Conservation (phyloP, 2,888 invertebrate genomes). For the Galerucella pusilla region DNA sequence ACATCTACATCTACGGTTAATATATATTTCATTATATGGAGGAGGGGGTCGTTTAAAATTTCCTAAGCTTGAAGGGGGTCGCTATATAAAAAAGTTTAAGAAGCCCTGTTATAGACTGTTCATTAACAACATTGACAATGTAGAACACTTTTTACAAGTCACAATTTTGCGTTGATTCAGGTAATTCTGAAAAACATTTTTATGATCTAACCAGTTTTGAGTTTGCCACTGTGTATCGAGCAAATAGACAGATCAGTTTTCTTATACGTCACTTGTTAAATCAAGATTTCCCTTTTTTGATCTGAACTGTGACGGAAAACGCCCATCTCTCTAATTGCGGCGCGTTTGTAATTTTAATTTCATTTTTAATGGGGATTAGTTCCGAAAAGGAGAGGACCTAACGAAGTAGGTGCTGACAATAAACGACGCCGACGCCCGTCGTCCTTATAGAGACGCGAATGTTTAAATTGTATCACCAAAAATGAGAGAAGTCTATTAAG, state of each 20-base stretch:
- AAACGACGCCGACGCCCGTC: constrained; percentile 12
- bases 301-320: constrained; percentile 43
- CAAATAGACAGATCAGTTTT: constrained; percentile 61
- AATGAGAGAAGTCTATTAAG: neutral
- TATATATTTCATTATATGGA: too few relatives aligned
- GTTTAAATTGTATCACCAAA: constrained; percentile 22
- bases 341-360: constrained; percentile 58
- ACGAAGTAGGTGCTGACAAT: constrained; percentile 36
- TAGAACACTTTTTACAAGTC: too few relatives aligned
- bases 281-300: constrained; percentile 60
- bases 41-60: too few relatives aligned
- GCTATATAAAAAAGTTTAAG: too few relatives aligned
- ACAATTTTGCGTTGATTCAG: neutral
- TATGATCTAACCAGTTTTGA: too few relatives aligned
- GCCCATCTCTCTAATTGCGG: constrained; percentile 56
- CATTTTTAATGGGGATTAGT: constrained; percentile 48
- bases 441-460: constrained; percentile 12
- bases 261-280: constrained; percentile 62
- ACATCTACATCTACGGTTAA: too few relatives aligned
- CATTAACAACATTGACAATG: too few relatives aligned
- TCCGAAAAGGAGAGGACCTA: constrained; percentile 33
- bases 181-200: too few relatives aligned
- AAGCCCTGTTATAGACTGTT: too few relatives aligned
- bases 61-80: too few relatives aligned
- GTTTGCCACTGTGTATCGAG: constrained; percentile 54